A percentile compares a stretch with the other conserved stretches of the same genome.
Evolutionary conservation across 2,113 vertebrate species (phyloP).

Genomic region (Glareola pratincola): DNA sequence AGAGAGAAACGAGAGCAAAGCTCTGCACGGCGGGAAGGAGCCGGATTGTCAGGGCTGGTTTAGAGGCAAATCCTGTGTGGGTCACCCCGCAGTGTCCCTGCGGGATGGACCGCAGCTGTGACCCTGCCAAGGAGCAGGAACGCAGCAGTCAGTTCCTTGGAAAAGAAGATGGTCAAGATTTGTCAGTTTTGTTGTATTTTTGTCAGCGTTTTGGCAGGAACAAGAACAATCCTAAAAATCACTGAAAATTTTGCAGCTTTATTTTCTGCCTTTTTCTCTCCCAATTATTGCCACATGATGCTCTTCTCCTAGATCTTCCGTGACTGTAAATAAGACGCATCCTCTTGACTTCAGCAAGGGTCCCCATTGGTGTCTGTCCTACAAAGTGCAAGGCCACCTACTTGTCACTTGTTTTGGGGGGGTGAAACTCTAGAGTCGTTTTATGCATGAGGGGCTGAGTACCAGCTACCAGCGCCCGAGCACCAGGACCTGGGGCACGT

Average conservation of each 20-base stretch:
- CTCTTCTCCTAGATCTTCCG: neutral
- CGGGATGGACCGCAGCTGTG: rapidly evolving
- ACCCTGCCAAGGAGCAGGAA: neutral
- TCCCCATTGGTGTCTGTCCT: neutral
- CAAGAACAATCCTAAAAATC: neutral
- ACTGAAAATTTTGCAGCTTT: neutral
- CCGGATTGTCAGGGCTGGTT: neutral
- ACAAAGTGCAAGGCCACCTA: neutral
- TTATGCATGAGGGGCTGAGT: neutral
- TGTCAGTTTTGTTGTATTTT: neutral
- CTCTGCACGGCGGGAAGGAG: neutral
- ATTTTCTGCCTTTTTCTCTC: neutral
- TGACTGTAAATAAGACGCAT: too few species aligned
- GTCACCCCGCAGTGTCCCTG: neutral
- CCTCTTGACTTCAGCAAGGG: neutral
- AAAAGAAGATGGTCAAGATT: neutral
- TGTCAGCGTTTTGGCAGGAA: neutral
- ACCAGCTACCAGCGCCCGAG: neutral
- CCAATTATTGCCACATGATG: neutral
- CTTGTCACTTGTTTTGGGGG: neutral
- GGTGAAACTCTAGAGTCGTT: neutral
- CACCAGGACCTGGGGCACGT: neutral
- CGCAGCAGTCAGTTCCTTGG: neutral
- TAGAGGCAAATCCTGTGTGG: neutral
- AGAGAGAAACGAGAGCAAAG: neutral